Percentiles rank a stretch among this genome's conserved stretches.
These are phyloP conservation scores for Collichthys lucidus DNA, from an alignment of 2,113 vertebrate species.

Conservation along the genomic window DNA sequence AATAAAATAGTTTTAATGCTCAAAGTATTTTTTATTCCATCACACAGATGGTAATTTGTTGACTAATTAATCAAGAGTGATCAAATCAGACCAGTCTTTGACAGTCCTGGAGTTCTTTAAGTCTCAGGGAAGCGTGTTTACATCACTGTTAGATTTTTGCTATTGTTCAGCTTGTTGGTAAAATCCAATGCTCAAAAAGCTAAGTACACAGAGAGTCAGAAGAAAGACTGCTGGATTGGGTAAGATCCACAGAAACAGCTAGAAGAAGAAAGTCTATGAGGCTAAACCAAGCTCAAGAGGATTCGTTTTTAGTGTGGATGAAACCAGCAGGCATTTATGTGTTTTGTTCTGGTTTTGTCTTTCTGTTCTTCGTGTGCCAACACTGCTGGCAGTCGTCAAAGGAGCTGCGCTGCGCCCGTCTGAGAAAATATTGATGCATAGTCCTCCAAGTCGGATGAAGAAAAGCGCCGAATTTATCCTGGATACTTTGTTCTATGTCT, in stretches of 20 bases:
- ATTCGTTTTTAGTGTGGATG: slow-evolving; percentile 61
- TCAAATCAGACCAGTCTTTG: neutral
- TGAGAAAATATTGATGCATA: slow-evolving; percentile 56
- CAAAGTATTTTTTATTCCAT: neutral
- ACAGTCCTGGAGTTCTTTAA: neutral
- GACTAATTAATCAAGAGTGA: slow-evolving; percentile 4
- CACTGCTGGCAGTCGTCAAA: slow-evolving; percentile 61
- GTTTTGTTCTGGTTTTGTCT: slow-evolving; percentile 68
- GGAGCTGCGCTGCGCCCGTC: slow-evolving; percentile 47
- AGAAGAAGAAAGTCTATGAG: slow-evolving; percentile 43
- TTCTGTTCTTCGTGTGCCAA: slow-evolving; percentile 66
- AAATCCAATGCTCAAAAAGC: slow-evolving; percentile 7
- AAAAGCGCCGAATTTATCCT: slow-evolving; percentile 44
- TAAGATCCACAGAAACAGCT: slow-evolving; percentile 39
- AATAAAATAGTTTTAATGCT: neutral
- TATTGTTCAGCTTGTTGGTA: neutral
- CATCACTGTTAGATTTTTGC: neutral
- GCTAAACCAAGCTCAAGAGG: slow-evolving; percentile 51
- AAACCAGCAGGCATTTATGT: slow-evolving; percentile 64
- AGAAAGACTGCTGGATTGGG: slow-evolving; percentile 22
- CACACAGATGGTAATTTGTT: neutral
- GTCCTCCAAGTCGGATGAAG: slow-evolving; percentile 51
- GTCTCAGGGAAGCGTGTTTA: neutral
- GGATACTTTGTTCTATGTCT: slow-evolving; percentile 43
- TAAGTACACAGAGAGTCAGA: slow-evolving; percentile 24